These are phyloP conservation scores for Auanema freiburgensis DNA, from an alignment of 2,888 invertebrate genomes.

Conservation along the genomic window DNA sequence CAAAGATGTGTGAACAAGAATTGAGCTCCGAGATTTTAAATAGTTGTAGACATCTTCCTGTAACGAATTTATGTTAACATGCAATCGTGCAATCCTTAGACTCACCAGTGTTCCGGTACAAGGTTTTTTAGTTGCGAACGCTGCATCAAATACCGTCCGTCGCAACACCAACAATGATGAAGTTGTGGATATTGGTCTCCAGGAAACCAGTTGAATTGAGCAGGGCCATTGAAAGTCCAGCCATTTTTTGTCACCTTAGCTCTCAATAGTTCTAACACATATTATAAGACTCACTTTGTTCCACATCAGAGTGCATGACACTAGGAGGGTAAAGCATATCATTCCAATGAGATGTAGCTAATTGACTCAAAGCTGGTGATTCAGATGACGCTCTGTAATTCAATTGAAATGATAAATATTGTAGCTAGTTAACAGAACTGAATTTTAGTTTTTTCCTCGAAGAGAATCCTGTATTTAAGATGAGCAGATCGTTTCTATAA, in stretches of 20 bases:
- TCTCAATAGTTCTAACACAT: no score
- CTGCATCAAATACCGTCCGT: slow-evolving; percentile 1
- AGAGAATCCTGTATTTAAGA: slow-evolving; percentile 2
- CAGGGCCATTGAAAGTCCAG: slow-evolving; percentile 13
- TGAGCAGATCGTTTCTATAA: slow-evolving; percentile 11
- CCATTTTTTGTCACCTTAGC: not conserved
- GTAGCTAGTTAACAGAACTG: not conserved
- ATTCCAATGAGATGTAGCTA: not conserved
- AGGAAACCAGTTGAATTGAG: slow-evolving; percentile 18
- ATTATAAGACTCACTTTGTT: not conserved
- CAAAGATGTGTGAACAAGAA: not conserved
- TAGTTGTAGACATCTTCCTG: slow-evolving; percentile 1
- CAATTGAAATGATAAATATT: no score
- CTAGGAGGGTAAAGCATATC: slow-evolving; percentile 16
- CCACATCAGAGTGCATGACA: not conserved
- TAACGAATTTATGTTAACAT: not conserved
- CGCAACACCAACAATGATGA: slow-evolving; percentile 10
- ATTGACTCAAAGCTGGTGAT: slow-evolving; percentile 5
- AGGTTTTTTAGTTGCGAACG: not conserved
- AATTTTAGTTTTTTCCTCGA: slow-evolving; percentile 3
- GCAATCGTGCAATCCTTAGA: not conserved
- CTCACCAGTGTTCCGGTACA: not conserved
- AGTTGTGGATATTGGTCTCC: slow-evolving; percentile 10
- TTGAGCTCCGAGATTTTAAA: not conserved
- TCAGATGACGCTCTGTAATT: no score